A percentile compares a stretch with the other conserved stretches of the same genome.
These are phyloP conservation scores for Oreochromis aureus DNA, from an alignment of 2,113 vertebrate genomes.

Conservation along the genomic window DNA sequence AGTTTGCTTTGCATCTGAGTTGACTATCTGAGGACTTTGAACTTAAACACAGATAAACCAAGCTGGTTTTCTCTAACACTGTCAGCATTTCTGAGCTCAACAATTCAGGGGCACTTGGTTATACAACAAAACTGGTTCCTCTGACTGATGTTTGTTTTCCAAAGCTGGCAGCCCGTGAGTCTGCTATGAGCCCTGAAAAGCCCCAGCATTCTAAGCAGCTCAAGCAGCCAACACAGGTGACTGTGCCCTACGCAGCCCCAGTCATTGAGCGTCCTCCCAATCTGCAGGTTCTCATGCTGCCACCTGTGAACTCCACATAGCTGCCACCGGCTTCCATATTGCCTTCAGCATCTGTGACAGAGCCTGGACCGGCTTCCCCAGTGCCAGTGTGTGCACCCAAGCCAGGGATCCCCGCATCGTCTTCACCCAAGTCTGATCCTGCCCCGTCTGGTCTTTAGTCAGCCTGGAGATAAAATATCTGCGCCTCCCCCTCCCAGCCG, in stretches of 20 bases:
- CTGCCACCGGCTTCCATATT: not conserved
- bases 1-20: not conserved
- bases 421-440: not conserved
- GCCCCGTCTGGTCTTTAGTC: not conserved
- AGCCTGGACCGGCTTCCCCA: not conserved
- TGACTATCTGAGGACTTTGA: not conserved
- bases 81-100: not conserved
- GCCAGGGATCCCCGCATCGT: not conserved
- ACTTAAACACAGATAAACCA: not conserved
- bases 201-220: no score
- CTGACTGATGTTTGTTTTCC: not conserved
- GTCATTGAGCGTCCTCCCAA: not conserved
- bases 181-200: not conserved
- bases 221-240: no score
- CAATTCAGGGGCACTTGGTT: not conserved
- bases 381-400: fast-evolving
- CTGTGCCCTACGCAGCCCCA: not conserved
- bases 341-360: not conserved
- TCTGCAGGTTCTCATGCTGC: not conserved
- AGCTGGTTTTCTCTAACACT: not conserved
- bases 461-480: not conserved
- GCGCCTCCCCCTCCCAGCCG: not conserved
- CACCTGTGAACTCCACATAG: not conserved
- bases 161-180: not conserved
- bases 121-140: not conserved